Conservation (phyloP, 2,113 vertebrate genomes). For the Myrmecophaga tridactyla region DNA sequence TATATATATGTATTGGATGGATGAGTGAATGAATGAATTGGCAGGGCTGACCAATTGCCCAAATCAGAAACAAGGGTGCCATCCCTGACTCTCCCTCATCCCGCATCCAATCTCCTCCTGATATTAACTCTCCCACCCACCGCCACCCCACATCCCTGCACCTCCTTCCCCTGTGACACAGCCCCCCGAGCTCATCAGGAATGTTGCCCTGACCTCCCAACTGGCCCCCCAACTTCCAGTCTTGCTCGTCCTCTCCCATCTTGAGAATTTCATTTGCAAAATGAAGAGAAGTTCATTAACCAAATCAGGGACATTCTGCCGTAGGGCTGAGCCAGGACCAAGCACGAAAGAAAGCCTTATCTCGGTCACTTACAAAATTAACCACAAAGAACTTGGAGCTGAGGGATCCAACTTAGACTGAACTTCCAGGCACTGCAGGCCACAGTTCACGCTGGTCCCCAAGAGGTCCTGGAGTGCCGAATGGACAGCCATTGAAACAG, state of each 20-base stretch:
- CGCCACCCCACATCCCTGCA: rapidly evolving
- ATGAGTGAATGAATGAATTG: background rate
- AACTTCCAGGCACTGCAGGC: rapidly evolving
- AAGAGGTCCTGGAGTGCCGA: background rate
- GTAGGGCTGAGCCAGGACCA: background rate
- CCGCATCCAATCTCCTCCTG: rapidly evolving
- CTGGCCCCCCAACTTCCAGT: background rate
- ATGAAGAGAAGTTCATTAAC: slow-evolving; percentile 37
- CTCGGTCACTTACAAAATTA: background rate
- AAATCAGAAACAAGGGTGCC: background rate
- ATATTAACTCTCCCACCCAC: rapidly evolving
- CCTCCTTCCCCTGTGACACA: rapidly evolving
- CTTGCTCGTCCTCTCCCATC: background rate
- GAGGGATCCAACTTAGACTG: background rate
- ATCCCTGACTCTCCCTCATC: rapidly evolving
- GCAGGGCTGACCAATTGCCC: background rate
- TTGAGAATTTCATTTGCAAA: slow-evolving; percentile 21
- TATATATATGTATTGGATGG: too few species aligned
- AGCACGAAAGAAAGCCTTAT: background rate
- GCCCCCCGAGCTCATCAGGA: background rate
- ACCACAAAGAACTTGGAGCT: background rate
- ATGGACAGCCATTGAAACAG: rapidly evolving
- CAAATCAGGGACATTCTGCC: background rate
- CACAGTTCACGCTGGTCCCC: background rate
- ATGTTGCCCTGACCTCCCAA: rapidly evolving